These are phyloP conservation scores for Tinea semifulvella DNA, from an alignment of 2,888 invertebrate species.

Conservation along the genomic window DNA sequence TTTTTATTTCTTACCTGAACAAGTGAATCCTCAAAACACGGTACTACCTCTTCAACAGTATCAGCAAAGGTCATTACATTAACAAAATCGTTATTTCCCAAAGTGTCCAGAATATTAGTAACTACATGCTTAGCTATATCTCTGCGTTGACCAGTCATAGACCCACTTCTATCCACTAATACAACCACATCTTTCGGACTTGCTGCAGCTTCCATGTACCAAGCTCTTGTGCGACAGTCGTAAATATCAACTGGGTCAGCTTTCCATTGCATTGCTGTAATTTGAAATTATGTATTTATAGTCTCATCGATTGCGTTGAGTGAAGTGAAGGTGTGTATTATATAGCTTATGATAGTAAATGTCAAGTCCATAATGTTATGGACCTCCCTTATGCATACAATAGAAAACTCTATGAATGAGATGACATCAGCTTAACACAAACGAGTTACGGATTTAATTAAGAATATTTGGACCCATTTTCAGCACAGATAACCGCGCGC, in stretches of 20 bases:
- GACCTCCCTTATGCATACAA: no score
- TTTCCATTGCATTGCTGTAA: slow-evolving; percentile 78
- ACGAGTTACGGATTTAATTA: no score
- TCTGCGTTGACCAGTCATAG: slow-evolving; percentile 87
- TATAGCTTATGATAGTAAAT: no score
- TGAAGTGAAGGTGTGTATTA: no score
- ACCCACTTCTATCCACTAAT: slow-evolving; percentile 88
- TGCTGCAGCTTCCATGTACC: slow-evolving; percentile 98
- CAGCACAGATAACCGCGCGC: no score
- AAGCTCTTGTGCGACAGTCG: slow-evolving; percentile 92
- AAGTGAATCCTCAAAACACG: slow-evolving; percentile 88
- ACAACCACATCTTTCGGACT: slow-evolving; percentile 94
- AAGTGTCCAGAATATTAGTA: slow-evolving; percentile 91
- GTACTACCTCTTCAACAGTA: slow-evolving; percentile 80
- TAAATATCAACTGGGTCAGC: slow-evolving; percentile 89
- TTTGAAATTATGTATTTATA: background rate
- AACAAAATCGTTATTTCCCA: slow-evolving; percentile 97
- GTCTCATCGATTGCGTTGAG: no score
- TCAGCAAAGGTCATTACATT: slow-evolving; percentile 94
- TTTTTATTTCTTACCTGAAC: slow-evolving; percentile 76
- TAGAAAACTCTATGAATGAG: no score
- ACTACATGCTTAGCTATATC: slow-evolving; percentile 92
- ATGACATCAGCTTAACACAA: no score
- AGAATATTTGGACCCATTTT: no score
- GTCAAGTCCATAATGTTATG: no score